Percentiles rank a stretch among this genome's conserved stretches.
phyloP scores from a whole-genome alignment of 2,797 vertebrate species.

The Hippopotamyrus pictus region DNA sequence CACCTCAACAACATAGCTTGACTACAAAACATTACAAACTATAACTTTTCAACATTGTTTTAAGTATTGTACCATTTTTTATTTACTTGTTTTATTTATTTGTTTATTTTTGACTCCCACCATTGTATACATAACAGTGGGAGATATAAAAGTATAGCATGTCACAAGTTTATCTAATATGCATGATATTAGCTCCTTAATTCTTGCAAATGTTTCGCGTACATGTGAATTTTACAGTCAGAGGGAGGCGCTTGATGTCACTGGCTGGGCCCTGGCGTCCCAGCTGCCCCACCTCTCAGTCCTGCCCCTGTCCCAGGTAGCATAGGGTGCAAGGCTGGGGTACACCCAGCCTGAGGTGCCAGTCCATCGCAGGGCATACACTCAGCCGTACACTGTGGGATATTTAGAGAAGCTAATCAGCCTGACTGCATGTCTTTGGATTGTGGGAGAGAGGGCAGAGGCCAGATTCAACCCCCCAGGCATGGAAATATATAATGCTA shows the following conservation, averaged over 20 bases:
- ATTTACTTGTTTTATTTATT: background rate
- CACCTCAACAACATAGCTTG: background rate
- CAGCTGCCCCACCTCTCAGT: background rate
- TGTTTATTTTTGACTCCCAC: background rate
- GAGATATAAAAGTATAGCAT: background rate
- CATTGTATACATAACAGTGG: background rate
- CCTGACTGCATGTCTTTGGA: background rate
- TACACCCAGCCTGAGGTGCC: background rate
- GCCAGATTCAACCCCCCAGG: background rate
- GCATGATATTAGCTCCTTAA: background rate
- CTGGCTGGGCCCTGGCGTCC: too few relatives aligned
- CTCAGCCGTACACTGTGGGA: background rate
- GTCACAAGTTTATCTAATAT: background rate
- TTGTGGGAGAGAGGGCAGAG: background rate
- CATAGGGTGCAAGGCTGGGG: background rate
- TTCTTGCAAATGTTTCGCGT: background rate
- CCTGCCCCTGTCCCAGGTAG: background rate
- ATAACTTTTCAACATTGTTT: background rate
- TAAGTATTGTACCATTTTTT: background rate
- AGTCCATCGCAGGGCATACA: background rate
- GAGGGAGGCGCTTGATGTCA: background rate
- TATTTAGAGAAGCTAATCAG: background rate
- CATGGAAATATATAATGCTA: background rate
- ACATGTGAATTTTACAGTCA: background rate
- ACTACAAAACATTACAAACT: background rate